These are phyloP conservation scores for Remorina albescens DNA, from an alignment of 2,797 vertebrate genomes.

Conservation along the genomic window DNA sequence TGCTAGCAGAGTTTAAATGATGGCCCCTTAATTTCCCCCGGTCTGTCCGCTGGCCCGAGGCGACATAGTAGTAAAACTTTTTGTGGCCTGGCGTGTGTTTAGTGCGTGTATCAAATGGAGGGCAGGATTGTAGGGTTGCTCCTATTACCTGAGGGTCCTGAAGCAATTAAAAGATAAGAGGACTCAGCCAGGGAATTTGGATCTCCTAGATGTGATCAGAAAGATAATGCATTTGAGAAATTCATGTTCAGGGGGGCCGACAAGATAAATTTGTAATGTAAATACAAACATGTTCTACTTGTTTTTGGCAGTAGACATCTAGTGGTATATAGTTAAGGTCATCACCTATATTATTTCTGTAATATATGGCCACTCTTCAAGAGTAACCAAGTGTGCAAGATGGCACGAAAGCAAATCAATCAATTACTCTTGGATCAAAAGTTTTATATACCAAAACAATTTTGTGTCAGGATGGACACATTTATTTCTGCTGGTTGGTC, in stretches of 20 bases:
- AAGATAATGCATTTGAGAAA: constrained; percentile 50
- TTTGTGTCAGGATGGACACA: too few species aligned
- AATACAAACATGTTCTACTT: constrained; percentile 61
- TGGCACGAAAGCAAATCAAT: neutral
- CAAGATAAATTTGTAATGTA: constrained; percentile 63
- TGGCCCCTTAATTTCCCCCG: constrained; percentile 49
- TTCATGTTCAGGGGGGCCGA: constrained; percentile 32
- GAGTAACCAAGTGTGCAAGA: too few species aligned
- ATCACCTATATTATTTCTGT: neutral
- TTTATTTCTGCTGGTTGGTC: too few species aligned
- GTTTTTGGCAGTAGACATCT: constrained; percentile 15
- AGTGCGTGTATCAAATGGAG: constrained; percentile 42
- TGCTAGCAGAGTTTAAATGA: constrained; percentile 41
- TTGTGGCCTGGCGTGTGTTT: constrained; percentile 34
- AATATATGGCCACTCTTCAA: neutral
- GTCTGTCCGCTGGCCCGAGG: constrained; percentile 49
- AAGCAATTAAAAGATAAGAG: constrained; percentile 81
- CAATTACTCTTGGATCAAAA: too few species aligned
- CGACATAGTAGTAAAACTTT: constrained; percentile 52
- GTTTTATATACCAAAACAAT: too few species aligned
- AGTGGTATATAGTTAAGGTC: too few species aligned
- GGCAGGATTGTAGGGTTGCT: constrained; percentile 46
- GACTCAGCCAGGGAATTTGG: constrained; percentile 53
- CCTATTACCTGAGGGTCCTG: constrained; percentile 63
- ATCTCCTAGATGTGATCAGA: constrained; percentile 61